phyloP scores from a whole-genome alignment of 2,888 invertebrate genomes.

The Homarus gammarus region DNA sequence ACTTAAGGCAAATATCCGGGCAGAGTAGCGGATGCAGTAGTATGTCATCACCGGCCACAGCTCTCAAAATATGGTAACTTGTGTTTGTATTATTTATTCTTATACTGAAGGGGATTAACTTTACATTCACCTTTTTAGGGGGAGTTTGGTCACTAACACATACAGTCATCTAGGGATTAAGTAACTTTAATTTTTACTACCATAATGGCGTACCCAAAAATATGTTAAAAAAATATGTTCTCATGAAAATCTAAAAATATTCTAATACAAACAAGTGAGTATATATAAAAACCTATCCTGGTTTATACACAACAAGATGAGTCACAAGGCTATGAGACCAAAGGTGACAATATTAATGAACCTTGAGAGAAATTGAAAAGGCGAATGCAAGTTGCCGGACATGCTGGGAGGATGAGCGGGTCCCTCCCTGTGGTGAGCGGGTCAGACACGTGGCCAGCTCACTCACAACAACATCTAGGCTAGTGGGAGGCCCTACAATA shows the following conservation, averaged over 20 bases:
- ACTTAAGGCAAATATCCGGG: conserved; percentile 53
- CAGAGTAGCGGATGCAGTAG: conserved; percentile 45
- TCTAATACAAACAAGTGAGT: not conserved
- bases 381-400: conserved; percentile 60
- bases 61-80: conserved; percentile 47
- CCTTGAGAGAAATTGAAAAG: conserved; percentile 35
- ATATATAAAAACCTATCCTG: conserved; percentile 24
- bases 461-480: conserved; percentile 18
- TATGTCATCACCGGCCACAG: conserved; percentile 47
- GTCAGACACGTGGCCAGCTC: not conserved
- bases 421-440: conserved; percentile 7
- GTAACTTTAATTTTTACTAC: not conserved
- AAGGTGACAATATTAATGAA: not conserved
- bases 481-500: conserved; percentile 33
- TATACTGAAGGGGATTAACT: conserved; percentile 42
- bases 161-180: conserved; percentile 7
- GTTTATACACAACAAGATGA: conserved; percentile 9
- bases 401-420: conserved; percentile 40
- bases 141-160: not conserved
- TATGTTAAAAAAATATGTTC: not conserved
- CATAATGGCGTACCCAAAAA: conserved; percentile 13
- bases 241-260: not conserved
- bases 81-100: conserved; percentile 21
- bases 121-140: conserved; percentile 62
- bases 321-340: not conserved